Conservation (phyloP, 1,140 invertebrate species). For the Ephestia elutella region DNA sequence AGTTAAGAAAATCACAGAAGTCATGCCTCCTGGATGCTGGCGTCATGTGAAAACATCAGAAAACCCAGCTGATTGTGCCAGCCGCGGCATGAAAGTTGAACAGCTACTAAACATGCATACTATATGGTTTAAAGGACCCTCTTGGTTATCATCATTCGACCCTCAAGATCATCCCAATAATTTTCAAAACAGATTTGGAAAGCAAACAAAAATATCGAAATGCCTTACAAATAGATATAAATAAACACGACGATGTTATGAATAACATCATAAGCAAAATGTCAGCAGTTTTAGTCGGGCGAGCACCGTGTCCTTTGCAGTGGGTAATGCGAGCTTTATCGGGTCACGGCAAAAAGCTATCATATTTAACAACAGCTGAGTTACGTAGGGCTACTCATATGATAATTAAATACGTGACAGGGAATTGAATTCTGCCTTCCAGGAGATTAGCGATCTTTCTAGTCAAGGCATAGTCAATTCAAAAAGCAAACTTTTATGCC, state of each 20-base stretch:
- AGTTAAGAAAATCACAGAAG: constrained; percentile 3
- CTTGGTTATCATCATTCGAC: no score
- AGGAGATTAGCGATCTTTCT: constrained; percentile 9
- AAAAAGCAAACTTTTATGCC: constrained; percentile 10
- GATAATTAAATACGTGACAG: constrained; percentile 16
- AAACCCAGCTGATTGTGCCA: no score
- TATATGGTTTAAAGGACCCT: no score
- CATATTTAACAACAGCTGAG: constrained; percentile 9
- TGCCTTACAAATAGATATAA: no score
- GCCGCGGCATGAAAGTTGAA: no score
- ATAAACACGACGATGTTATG: no score
- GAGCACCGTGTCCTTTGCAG: constrained; percentile 9
- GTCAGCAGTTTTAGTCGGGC: constrained; percentile 11
- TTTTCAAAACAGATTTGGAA: background rate
- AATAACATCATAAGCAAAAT: constrained; percentile 6
- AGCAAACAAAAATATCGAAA: constrained; percentile 9
- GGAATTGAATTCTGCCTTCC: constrained; percentile 6
- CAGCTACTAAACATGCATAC: no score
- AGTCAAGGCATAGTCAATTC: background rate
- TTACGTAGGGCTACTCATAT: constrained; percentile 7
- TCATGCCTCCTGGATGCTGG: constrained; percentile 4
- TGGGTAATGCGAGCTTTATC: constrained; percentile 12
- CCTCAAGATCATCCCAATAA: background rate
- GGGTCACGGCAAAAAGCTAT: background rate
- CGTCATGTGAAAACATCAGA: no score